A percentile compares a stretch with the other conserved stretches of the same genome.
These are phyloP conservation scores for Myoxocephalus aenaeus DNA, from an alignment of 2,797 vertebrate species.

Conservation along the genomic window DNA sequence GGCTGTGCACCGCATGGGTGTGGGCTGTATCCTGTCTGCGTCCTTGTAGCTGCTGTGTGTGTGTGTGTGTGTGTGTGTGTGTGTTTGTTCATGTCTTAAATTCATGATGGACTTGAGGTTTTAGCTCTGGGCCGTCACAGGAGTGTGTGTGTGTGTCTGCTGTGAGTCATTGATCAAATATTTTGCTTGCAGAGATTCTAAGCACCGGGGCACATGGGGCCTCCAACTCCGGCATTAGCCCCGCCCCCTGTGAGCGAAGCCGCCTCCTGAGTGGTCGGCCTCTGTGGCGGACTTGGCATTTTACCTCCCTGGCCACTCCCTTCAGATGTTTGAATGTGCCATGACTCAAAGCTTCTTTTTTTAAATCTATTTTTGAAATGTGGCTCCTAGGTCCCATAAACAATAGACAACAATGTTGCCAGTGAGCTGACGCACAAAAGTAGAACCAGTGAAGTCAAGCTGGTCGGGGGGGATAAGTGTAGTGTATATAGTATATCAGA, in stretches of 20 bases:
- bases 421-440: slow-evolving; percentile 28
- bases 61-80: not conserved
- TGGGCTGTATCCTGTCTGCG: slow-evolving; percentile 79
- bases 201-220: slow-evolving; percentile 64
- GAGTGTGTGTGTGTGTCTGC: slow-evolving; percentile 40
- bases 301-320: slow-evolving; percentile 54
- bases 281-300: slow-evolving; percentile 60
- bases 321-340: slow-evolving; percentile 64
- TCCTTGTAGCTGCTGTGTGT: slow-evolving; percentile 50
- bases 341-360: slow-evolving; percentile 56
- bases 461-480: not conserved
- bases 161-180: slow-evolving; percentile 88
- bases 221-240: slow-evolving; percentile 58
- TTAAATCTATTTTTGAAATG: slow-evolving; percentile 54
- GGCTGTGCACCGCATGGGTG: slow-evolving; percentile 76
- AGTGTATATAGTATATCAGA: not conserved
- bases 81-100: slow-evolving; percentile 1
- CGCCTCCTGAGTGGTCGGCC: slow-evolving; percentile 69
- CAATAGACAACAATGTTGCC: slow-evolving; percentile 45
- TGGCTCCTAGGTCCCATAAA: slow-evolving; percentile 48
- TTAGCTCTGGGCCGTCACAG: slow-evolving; percentile 43
- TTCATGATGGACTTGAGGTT: slow-evolving; percentile 46
- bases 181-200: slow-evolving; percentile 81
- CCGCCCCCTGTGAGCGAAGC: slow-evolving; percentile 58
- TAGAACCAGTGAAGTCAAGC: slow-evolving; percentile 1